A percentile compares a stretch with the other conserved stretches of the same genome.
These are phyloP conservation scores for Myotis findleyi DNA, from an alignment of 2,797 vertebrate genomes.

Conservation along the genomic window DNA sequence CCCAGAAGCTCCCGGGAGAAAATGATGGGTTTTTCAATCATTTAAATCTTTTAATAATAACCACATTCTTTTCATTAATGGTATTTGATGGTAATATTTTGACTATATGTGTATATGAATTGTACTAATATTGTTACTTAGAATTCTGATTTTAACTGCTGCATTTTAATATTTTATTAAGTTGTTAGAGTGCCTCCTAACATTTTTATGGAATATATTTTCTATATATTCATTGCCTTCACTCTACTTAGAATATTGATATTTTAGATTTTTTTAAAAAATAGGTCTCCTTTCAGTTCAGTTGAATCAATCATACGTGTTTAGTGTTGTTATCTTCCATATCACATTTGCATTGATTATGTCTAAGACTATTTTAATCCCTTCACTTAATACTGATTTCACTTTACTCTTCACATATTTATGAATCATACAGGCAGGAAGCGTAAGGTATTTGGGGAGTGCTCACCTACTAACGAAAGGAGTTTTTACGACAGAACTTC, in stretches of 20 bases:
- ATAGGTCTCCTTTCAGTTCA: neutral
- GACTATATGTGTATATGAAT: neutral
- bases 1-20: neutral
- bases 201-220: neutral
- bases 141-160: neutral
- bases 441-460: no score
- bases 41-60: neutral
- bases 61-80: neutral
- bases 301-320: neutral
- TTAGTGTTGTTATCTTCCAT: neutral
- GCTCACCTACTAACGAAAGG: no score
- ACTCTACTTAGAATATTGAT: neutral
- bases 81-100: neutral
- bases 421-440: neutral
- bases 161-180: neutral
- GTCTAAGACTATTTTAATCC: neutral
- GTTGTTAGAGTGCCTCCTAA: neutral
- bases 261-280: neutral
- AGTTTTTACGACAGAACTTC: no score
- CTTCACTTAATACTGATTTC: neutral
- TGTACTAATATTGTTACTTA: neutral
- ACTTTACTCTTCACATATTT: neutral
- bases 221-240: neutral
- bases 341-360: neutral
- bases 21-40: neutral